These are phyloP conservation scores for Ataeniobius toweri DNA, from an alignment of 2,797 vertebrate genomes.

Conservation along the genomic window DNA sequence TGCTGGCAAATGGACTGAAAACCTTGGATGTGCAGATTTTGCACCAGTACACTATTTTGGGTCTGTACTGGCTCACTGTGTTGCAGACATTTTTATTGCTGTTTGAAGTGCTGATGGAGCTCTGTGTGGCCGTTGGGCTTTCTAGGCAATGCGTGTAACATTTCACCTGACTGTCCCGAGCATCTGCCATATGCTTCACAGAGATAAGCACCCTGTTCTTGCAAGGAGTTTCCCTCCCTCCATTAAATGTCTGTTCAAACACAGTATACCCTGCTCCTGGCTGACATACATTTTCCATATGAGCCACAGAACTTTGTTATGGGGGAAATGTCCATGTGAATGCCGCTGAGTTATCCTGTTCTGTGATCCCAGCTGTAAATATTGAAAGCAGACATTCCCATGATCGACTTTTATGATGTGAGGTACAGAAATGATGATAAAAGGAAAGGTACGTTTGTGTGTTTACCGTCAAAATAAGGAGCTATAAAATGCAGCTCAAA, in stretches of 20 bases:
- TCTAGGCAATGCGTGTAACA: conserved; percentile 47
- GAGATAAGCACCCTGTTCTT: conserved; percentile 23
- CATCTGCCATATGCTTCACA: conserved; percentile 34
- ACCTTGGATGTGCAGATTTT: conserved; percentile 4
- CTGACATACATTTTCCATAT: neutral
- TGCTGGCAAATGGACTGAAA: neutral
- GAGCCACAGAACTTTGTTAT: neutral
- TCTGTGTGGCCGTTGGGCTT: conserved; percentile 13
- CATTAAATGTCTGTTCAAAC: conserved; percentile 7
- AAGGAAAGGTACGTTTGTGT: neutral
- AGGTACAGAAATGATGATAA: neutral
- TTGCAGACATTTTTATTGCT: conserved; percentile 8
- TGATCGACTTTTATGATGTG: too few species aligned
- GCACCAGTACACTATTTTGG: neutral
- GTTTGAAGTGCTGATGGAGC: conserved; percentile 39
- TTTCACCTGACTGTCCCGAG: conserved; percentile 44
- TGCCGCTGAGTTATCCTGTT: neutral
- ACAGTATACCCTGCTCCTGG: neutral
- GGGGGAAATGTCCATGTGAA: neutral
- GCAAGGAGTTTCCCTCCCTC: neutral
- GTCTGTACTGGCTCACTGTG: conserved; percentile 2
- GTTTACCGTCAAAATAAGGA: neutral
- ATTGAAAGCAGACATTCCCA: neutral
- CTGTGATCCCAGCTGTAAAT: neutral
- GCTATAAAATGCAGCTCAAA: conserved; percentile 31